phyloP scores from a whole-genome alignment of 2,888 invertebrate species.

The Trichacis sp. region DNA sequence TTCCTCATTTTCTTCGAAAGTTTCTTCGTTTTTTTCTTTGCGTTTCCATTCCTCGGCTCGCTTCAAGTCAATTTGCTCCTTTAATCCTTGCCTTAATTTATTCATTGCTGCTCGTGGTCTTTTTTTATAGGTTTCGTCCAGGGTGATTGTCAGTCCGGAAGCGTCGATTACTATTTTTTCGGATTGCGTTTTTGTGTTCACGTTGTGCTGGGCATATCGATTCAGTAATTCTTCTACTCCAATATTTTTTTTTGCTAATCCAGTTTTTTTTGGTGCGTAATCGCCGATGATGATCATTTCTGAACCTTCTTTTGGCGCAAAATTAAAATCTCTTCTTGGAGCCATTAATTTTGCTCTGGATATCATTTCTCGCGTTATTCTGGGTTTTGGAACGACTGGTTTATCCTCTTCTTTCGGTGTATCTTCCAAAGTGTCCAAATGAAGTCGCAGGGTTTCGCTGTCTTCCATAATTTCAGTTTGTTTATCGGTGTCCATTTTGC shows the following conservation, averaged over 20 bases:
- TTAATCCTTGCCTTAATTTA: slow-evolving; percentile 79
- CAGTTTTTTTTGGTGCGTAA: slow-evolving; percentile 68
- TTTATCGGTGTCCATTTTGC: background rate
- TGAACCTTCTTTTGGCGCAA: slow-evolving; percentile 71
- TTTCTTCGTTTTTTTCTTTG: slow-evolving; percentile 71
- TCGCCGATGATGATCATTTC: slow-evolving; percentile 72
- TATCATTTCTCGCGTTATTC: too few species aligned
- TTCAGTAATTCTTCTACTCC: slow-evolving; percentile 78
- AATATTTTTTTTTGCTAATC: too few species aligned
- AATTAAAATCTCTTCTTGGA: slow-evolving; percentile 55
- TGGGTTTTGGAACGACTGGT: slow-evolving; percentile 17
- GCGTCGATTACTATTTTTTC: slow-evolving; percentile 8
- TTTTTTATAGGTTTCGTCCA: slow-evolving; percentile 50
- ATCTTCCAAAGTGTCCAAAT: slow-evolving; percentile 26
- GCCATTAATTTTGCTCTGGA: slow-evolving; percentile 51
- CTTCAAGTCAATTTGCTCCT: slow-evolving; percentile 78
- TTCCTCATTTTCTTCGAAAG: slow-evolving; percentile 64
- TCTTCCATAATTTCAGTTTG: slow-evolving; percentile 9
- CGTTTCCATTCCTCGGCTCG: slow-evolving; percentile 79
- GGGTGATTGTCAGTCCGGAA: slow-evolving; percentile 15
- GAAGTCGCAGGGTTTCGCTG: slow-evolving; percentile 19
- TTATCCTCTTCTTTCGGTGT: too few species aligned
- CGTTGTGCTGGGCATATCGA: slow-evolving; percentile 75
- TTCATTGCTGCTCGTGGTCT: slow-evolving; percentile 80
- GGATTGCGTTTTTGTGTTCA: background rate